Conservation (phyloP, 2,888 invertebrate genomes). For the Leptopilina myrica region DNA sequence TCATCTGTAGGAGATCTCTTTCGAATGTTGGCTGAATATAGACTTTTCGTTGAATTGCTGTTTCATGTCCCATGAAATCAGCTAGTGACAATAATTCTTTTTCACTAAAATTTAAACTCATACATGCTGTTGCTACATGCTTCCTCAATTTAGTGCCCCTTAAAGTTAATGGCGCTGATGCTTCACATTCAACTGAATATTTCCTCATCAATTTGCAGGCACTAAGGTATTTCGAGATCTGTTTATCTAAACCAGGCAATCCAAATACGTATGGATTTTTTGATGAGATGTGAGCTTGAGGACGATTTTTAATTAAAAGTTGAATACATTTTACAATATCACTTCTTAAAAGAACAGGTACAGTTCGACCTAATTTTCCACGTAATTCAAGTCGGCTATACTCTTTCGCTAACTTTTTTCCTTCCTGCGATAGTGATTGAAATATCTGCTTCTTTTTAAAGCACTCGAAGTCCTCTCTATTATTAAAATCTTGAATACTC, state of each 20-base stretch:
- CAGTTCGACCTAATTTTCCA: conserved; percentile 42
- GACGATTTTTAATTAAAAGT: conserved; percentile 29
- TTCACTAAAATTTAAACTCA: background rate
- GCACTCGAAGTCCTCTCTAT: background rate
- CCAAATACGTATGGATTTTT: conserved; percentile 45
- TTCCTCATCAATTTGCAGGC: conserved; percentile 2
- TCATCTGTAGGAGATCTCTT: background rate
- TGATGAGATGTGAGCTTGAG: conserved; percentile 29
- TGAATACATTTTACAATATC: conserved; percentile 13
- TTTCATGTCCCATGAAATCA: conserved; percentile 1
- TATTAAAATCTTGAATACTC: conserved; percentile 39
- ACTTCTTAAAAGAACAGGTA: conserved; percentile 30
- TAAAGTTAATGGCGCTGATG: background rate
- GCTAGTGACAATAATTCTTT: background rate
- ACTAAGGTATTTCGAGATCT: background rate
- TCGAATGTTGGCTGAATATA: background rate
- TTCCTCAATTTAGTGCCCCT: background rate
- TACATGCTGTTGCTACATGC: background rate
- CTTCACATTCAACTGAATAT: background rate
- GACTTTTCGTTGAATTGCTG: background rate
- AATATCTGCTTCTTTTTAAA: conserved; percentile 16
- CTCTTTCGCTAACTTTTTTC: conserved; percentile 21
- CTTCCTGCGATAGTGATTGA: background rate
- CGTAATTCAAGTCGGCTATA: conserved; percentile 38
- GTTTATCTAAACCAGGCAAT: background rate